Conservation (phyloP, 2,888 invertebrate species). For the Synanthedon andrenaeformis region DNA sequence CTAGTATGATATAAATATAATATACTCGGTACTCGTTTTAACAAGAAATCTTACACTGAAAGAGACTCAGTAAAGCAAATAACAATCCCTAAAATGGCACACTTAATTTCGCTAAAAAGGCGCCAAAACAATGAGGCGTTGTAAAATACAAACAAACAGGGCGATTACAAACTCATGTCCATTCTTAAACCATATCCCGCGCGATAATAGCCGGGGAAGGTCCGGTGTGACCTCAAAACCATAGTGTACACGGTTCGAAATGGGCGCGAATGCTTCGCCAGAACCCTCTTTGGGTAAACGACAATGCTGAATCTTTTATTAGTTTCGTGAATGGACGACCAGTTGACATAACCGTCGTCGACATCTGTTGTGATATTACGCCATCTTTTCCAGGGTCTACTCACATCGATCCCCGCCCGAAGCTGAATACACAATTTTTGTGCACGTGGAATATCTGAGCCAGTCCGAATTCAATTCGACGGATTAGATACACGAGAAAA, state of each 20-base stretch:
- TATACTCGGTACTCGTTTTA: too few species aligned
- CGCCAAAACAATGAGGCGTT: slow-evolving; percentile 1
- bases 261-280: slow-evolving; percentile 41
- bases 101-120: not conserved
- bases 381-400: slow-evolving; percentile 38
- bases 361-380: slow-evolving; percentile 67
- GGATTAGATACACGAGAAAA: slow-evolving; percentile 10
- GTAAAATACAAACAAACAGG: slow-evolving; percentile 7
- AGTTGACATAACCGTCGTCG: slow-evolving; percentile 64
- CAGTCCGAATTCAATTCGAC: slow-evolving; percentile 28
- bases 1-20: too few species aligned
- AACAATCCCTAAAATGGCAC: too few species aligned
- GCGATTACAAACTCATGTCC: slow-evolving; percentile 30
- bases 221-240: slow-evolving; percentile 35
- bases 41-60: too few species aligned
- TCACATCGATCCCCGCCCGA: slow-evolving; percentile 39
- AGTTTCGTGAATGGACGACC: slow-evolving; percentile 63
- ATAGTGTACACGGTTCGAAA: slow-evolving; percentile 21
- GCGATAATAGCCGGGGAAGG: slow-evolving; percentile 41
- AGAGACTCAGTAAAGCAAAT: too few species aligned
- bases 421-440: slow-evolving; percentile 38
- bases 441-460: slow-evolving; percentile 47
- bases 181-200: slow-evolving; percentile 38
- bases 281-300: slow-evolving; percentile 55
- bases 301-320: slow-evolving; percentile 69